Percentiles rank a stretch among this genome's conserved stretches.
These are phyloP conservation scores for Lobophora halterata DNA, from an alignment of 2,888 invertebrate species.

Conservation along the genomic window DNA sequence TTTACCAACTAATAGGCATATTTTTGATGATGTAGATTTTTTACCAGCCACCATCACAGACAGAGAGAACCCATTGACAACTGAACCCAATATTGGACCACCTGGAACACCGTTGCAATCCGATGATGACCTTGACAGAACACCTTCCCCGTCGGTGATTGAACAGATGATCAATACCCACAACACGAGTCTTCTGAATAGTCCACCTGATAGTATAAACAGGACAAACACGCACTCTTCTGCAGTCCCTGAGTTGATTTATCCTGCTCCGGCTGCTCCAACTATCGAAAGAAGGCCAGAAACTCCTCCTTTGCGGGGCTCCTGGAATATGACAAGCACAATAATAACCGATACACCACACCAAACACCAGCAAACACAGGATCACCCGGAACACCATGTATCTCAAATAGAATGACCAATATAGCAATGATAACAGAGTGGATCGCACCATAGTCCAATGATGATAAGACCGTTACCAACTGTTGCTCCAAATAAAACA, in stretches of 20 bases:
- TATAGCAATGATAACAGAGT: neutral
- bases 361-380: neutral
- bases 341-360: neutral
- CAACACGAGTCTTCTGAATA: neutral
- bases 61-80: neutral
- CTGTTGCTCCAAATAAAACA: neutral
- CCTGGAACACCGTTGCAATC: neutral
- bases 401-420: too few species aligned
- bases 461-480: slow-evolving; percentile 6
- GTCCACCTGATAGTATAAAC: neutral
- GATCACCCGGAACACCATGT: neutral
- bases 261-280: neutral
- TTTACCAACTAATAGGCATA: slow-evolving; percentile 1
- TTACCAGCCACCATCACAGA: slow-evolving; percentile 1
- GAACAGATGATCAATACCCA: slow-evolving; percentile 1
- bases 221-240: neutral
- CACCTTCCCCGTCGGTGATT: neutral
- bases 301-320: neutral
- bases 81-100: neutral
- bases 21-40: slow-evolving; percentile 6
- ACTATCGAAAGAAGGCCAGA: neutral
- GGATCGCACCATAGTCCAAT: slow-evolving; percentile 2
- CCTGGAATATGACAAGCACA: neutral
- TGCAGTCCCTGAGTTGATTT: neutral
- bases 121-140: neutral